These are phyloP conservation scores for Aegotheles bennettii DNA, from an alignment of 2,113 vertebrate species.

Conservation along the genomic window DNA sequence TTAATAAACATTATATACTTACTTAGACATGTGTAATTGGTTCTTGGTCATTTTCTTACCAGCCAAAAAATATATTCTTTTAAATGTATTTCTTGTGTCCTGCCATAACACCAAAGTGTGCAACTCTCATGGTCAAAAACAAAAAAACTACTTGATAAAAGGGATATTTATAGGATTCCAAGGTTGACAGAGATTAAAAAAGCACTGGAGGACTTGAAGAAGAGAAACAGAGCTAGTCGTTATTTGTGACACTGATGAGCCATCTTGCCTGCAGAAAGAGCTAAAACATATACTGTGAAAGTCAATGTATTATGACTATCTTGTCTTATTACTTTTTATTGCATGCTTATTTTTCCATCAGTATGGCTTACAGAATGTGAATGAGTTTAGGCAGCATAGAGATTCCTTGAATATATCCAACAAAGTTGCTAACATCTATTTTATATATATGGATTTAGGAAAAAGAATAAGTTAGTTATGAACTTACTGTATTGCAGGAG, in stretches of 20 bases:
- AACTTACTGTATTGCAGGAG: neutral
- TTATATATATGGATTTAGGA: neutral
- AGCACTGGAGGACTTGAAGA: neutral
- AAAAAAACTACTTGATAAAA: neutral
- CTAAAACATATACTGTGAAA: neutral
- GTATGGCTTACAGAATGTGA: neutral
- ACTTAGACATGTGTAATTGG: neutral
- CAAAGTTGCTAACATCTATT: neutral
- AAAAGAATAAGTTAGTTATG: neutral
- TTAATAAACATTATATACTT: neutral
- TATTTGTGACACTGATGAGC: neutral
- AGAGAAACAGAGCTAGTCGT: neutral
- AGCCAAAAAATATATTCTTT: neutral
- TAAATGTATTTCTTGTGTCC: neutral
- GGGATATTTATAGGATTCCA: neutral
- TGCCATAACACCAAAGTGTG: neutral
- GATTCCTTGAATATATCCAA: neutral
- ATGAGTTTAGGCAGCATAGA: neutral
- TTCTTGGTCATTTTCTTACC: neutral
- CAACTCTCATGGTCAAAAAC: neutral
- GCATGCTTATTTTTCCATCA: neutral
- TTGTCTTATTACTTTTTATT: neutral
- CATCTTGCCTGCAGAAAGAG: neutral
- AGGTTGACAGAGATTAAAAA: neutral
- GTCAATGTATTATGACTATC: neutral